Evolutionary conservation across 2,888 invertebrate species (phyloP), one percentile per base, ranked within the genome.

Genomic region (Linyphia triangularis): DNA sequence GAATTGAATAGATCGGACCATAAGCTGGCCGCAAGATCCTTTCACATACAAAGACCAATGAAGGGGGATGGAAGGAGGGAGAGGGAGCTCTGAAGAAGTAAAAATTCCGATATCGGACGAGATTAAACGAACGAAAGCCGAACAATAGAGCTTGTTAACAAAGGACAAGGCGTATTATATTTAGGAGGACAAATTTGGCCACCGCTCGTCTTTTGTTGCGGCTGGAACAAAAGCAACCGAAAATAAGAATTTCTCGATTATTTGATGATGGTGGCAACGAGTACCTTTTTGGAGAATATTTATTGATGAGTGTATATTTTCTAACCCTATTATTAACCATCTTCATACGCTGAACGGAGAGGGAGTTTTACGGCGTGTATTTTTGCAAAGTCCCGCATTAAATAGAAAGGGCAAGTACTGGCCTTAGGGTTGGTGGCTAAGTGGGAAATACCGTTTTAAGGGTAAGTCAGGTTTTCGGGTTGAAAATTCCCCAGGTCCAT

Each of bases 71-170:
- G 73, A 59, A 4, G 43, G 51, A 73, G 51, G 26, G 28, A 43
- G 40, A 40, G 22, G 33, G 69, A 9, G 37, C 22, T n/a, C 13
- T 28, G 73, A 75, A 40, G 84, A 82, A 75, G 40, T 75, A 77
- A 82, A 82, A 82, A 82, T 82, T 82, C 77, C 84, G 84, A 84
- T 84, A 84, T 84, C 57, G 77, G 69, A 28, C 67, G 67, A 84
- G 84, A 84, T 84, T 84, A 84, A 84, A 77, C 37, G 70, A 33
- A 63, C 28, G 22, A 57, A 65, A 30, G 72, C 26, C 59, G 67
- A 84, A 84, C 84, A 84, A 84, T 75, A 69, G 75, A 59, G 59
- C 75, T 84, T 84, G 84, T 84, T 84, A 84, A 84, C 84, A 84
- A 84, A 77, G 59, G 84, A 67, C 84, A 59, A 75, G 75, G 57